Percentiles rank a stretch among this genome's conserved stretches.
Evolutionary conservation across 2,113 vertebrate species (phyloP).

Genomic region (Calidris pugnax): DNA sequence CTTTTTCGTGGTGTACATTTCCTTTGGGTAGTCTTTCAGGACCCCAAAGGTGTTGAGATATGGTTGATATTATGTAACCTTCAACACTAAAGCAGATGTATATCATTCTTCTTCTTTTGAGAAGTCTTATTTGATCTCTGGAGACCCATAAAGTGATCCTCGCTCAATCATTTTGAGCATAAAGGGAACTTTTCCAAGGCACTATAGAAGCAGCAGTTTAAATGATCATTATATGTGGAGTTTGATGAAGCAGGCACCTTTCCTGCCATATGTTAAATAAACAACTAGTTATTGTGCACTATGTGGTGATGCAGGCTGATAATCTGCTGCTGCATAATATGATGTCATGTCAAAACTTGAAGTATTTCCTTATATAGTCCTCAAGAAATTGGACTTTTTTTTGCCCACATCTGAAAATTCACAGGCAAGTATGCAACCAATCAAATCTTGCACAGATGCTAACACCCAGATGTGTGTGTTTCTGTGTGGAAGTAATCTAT

Average conservation of each 20-base stretch:
- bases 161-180: neutral
- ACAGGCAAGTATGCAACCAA: conserved; percentile 24
- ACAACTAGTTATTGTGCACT: neutral
- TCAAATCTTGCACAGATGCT: conserved; percentile 12
- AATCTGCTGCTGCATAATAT: neutral
- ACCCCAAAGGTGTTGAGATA: neutral
- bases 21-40: neutral
- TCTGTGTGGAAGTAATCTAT: conserved; percentile 21
- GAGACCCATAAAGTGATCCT: neutral
- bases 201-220: neutral
- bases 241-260: neutral
- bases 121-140: conserved; percentile 25
- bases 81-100: neutral
- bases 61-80: neutral
- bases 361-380: neutral
- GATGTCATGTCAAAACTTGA: neutral
- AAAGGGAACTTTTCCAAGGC: neutral
- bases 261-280: neutral
- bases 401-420: conserved; percentile 10
- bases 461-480: conserved; percentile 43
- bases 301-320: neutral
- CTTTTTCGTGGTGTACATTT: neutral
- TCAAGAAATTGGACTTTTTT: conserved; percentile 11
- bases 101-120: neutral
- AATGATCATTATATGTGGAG: neutral